These are phyloP conservation scores for Tragelaphus imberbis DNA, from an alignment of 2,113 vertebrate species.

Conservation along the genomic window DNA sequence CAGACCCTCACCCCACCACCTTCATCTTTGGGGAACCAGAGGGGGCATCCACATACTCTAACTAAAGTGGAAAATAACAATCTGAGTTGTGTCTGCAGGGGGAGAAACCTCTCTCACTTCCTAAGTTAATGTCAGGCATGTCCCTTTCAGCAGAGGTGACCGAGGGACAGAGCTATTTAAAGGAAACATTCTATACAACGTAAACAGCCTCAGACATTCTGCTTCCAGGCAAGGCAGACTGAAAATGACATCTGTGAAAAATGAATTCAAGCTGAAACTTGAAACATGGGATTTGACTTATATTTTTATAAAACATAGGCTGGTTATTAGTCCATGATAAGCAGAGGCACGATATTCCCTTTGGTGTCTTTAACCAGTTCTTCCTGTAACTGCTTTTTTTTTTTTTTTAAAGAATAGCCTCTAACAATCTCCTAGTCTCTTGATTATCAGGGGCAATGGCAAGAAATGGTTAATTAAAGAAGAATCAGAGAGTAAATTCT, in stretches of 20 bases:
- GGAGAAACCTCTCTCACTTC: not conserved
- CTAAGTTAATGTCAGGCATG: not conserved
- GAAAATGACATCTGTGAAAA: not conserved
- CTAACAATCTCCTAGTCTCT: not conserved
- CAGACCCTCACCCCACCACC: not conserved
- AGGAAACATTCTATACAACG: not conserved
- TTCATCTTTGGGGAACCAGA: not conserved
- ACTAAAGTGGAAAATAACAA: not conserved
- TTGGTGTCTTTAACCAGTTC: not conserved
- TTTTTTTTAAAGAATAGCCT: not conserved
- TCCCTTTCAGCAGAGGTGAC: not conserved
- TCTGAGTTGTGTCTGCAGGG: not conserved
- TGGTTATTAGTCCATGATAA: not conserved
- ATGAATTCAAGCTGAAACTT: constrained; percentile 1
- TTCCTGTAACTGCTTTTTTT: not conserved
- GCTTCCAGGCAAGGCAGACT: not conserved
- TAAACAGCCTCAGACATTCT: not conserved
- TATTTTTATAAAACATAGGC: not conserved
- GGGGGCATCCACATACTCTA: too few species aligned
- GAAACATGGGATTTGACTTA: constrained; percentile 7
- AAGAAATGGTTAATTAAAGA: not conserved
- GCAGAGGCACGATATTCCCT: not conserved
- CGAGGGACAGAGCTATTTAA: not conserved
- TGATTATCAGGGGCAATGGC: not conserved
- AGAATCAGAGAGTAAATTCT: not conserved